A percentile compares a stretch with the other conserved stretches of the same genome.
Evolutionary conservation across 2,797 vertebrate genomes (phyloP).

Genomic region (Pipistrellus kuhlii): DNA sequence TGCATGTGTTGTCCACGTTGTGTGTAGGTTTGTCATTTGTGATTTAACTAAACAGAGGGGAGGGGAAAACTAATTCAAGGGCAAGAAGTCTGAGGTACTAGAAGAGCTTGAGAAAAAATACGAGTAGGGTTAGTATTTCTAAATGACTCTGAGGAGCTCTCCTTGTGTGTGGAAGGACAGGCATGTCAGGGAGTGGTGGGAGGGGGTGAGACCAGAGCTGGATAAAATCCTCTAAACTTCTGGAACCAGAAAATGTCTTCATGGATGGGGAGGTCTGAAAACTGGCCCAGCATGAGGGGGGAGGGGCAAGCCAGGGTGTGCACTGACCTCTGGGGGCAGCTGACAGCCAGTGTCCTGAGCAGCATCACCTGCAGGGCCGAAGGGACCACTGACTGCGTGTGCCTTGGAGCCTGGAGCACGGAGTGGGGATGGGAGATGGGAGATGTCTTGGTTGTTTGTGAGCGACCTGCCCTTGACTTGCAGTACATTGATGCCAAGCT

Average conservation of each 20-base stretch:
- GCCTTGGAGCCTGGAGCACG: background rate
- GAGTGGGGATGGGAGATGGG: background rate
- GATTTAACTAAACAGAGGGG: background rate
- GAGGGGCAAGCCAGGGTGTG: background rate
- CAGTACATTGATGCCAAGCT: constrained; percentile 94
- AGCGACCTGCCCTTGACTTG: constrained; percentile 24
- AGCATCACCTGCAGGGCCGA: no score
- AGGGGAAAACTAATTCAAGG: background rate
- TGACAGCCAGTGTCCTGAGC: background rate
- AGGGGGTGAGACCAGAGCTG: background rate
- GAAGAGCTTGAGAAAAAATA: background rate
- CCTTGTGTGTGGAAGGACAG: background rate
- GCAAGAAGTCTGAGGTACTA: background rate
- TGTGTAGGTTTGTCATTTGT: background rate
- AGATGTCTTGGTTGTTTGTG: background rate
- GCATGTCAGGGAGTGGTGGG: background rate
- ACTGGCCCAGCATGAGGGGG: background rate
- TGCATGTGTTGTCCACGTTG: rapidly evolving
- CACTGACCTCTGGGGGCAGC: no score
- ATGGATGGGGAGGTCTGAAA: background rate
- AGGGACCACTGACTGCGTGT: background rate
- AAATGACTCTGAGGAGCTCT: background rate
- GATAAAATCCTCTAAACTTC: background rate
- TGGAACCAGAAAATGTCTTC: background rate
- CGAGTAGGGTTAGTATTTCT: background rate